phyloP scores from a whole-genome alignment of 1,140 invertebrate genomes.

The Ceratina australensis region DNA sequence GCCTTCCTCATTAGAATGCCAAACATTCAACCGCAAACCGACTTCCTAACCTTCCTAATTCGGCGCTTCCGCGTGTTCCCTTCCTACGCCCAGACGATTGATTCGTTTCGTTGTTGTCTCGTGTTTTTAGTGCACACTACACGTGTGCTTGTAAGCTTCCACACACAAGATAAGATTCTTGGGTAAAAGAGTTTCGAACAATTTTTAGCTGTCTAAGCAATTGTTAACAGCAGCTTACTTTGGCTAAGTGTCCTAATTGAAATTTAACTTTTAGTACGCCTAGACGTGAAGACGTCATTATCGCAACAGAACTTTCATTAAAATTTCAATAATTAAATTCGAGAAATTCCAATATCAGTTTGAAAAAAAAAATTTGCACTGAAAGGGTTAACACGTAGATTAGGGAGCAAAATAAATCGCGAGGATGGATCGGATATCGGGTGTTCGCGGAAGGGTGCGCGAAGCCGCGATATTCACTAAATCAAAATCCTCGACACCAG shows the following conservation, averaged over 20 bases:
- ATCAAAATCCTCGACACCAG: slow-evolving; percentile 34
- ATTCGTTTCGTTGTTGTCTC: slow-evolving; percentile 8
- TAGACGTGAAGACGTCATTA: no score
- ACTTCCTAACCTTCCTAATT: slow-evolving; percentile 67
- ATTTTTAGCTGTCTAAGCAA: no score
- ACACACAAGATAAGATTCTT: no score
- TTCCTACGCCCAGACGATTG: slow-evolving; percentile 16
- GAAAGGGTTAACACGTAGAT: background rate
- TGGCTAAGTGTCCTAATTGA: no score
- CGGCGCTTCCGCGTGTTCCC: slow-evolving; percentile 51
- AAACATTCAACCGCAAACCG: slow-evolving; percentile 63
- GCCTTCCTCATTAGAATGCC: slow-evolving; percentile 74
- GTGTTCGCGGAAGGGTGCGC: background rate
- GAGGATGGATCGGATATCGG: background rate
- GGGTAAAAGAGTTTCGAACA: no score
- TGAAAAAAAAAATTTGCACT: background rate
- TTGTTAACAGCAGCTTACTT: no score
- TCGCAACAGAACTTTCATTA: background rate
- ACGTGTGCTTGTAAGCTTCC: no score
- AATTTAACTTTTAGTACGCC: no score
- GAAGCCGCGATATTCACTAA: slow-evolving; percentile 24
- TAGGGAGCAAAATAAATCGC: slow-evolving; percentile 20
- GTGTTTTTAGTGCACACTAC: no score
- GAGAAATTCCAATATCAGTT: background rate
- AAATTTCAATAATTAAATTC: background rate